Percentiles rank a stretch among this genome's conserved stretches.
Evolutionary conservation across 2,797 vertebrate species (phyloP).

Genomic region (Lagorchestes hirsutus): DNA sequence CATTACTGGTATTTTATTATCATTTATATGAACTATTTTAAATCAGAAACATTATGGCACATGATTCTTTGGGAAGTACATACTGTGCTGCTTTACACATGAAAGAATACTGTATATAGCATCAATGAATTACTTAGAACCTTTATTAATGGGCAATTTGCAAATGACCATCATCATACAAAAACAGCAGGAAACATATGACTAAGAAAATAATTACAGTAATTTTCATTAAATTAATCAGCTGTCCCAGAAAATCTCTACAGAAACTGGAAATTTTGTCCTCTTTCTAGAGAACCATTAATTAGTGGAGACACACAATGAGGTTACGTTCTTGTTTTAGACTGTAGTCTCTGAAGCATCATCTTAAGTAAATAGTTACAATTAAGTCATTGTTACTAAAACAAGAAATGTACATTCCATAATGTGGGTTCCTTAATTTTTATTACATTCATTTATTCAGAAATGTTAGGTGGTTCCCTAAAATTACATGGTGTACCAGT

Average conservation of each 20-base stretch:
- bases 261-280: slow-evolving; percentile 40
- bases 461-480: neutral
- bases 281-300: slow-evolving; percentile 48
- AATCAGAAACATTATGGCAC: slow-evolving; percentile 82
- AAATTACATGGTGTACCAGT: neutral
- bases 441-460: neutral
- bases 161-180: slow-evolving; percentile 26
- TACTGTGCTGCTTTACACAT: neutral
- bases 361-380: neutral
- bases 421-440: slow-evolving; percentile 6
- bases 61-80: slow-evolving; percentile 10
- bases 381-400: neutral
- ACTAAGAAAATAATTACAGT: slow-evolving; percentile 47
- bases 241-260: slow-evolving; percentile 45
- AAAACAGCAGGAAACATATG: slow-evolving; percentile 35
- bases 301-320: slow-evolving; percentile 56
- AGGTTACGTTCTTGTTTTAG: slow-evolving; percentile 22
- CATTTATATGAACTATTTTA: slow-evolving; percentile 62
- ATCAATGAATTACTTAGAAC: neutral
- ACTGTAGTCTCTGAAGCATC: neutral
- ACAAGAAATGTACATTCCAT: neutral
- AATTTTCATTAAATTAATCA: slow-evolving; percentile 64
- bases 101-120: neutral
- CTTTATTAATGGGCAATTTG: slow-evolving; percentile 57
- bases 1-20: slow-evolving; percentile 45